These are phyloP conservation scores for Montipora sp. DNA, from an alignment of 64 coral and sea anemone species.

Conservation along the genomic window DNA sequence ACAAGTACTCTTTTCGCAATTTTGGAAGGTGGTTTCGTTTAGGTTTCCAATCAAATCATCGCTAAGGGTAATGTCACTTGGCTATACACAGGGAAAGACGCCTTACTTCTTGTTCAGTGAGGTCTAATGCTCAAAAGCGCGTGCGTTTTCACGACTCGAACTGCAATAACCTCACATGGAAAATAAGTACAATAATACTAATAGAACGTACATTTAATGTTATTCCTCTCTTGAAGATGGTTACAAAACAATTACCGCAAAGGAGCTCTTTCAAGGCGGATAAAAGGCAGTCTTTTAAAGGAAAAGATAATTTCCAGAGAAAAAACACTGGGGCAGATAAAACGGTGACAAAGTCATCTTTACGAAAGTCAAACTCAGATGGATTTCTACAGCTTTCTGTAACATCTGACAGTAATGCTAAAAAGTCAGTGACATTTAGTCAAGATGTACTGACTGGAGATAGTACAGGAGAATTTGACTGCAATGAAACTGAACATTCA, in stretches of 20 bases:
- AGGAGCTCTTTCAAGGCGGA: background rate
- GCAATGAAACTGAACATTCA: background rate
- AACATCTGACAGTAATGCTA: background rate
- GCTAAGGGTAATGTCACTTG: too few species aligned
- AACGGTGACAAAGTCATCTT: constrained; percentile 5
- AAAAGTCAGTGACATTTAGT: constrained; percentile 87
- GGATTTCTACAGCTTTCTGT: constrained; percentile 41
- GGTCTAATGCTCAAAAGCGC: too few species aligned
- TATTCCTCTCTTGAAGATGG: constrained; percentile 40
- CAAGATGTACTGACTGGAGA: constrained; percentile 31
- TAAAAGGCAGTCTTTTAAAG: background rate
- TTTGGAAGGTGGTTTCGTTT: too few species aligned
- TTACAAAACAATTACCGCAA: constrained; percentile 76
- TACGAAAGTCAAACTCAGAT: constrained; percentile 50
- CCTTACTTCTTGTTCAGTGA: too few species aligned
- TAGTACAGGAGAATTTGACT: background rate
- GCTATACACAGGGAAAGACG: too few species aligned
- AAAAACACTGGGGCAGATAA: background rate
- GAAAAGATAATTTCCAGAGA: constrained; percentile 11
- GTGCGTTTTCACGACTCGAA: too few species aligned
- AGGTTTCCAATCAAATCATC: too few species aligned
- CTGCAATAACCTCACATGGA: too few species aligned
- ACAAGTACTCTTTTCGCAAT: too few species aligned
- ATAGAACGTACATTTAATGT: too few species aligned
- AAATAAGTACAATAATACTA: too few species aligned